These are phyloP conservation scores for Papio anubis DNA, from an alignment of 2,113 vertebrate species.

Conservation along the genomic window DNA sequence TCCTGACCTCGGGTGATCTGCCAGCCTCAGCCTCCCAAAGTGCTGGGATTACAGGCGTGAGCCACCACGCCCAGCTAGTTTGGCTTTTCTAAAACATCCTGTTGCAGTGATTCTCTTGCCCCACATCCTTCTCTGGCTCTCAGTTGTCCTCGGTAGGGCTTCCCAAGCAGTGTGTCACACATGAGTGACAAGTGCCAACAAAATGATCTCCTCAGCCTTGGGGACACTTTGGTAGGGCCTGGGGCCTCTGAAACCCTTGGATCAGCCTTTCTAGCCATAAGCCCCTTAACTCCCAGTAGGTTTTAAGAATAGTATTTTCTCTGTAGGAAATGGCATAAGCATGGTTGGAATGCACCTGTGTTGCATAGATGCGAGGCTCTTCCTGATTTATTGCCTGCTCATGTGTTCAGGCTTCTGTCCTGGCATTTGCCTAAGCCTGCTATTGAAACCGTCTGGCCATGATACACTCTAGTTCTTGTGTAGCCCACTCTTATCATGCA, in stretches of 20 bases:
- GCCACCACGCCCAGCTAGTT: rapidly evolving
- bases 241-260: neutral
- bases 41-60: too few species aligned
- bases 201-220: neutral
- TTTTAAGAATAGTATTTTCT: neutral
- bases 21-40: too few species aligned
- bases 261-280: neutral
- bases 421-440: neutral
- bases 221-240: neutral
- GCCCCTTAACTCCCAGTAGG: neutral
- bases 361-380: rapidly evolving
- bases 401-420: rapidly evolving
- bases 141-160: neutral
- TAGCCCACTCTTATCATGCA: rapidly evolving
- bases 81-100: neutral
- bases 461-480: rapidly evolving
- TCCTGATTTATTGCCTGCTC: neutral
- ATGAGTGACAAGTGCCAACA: neutral
- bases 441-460: rapidly evolving
- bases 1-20: too few species aligned
- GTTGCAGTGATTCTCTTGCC: neutral
- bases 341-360: neutral
- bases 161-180: neutral
- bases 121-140: neutral
- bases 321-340: neutral